Conservation (phyloP, 2,113 vertebrate genomes). For the Percina caprodes region DNA sequence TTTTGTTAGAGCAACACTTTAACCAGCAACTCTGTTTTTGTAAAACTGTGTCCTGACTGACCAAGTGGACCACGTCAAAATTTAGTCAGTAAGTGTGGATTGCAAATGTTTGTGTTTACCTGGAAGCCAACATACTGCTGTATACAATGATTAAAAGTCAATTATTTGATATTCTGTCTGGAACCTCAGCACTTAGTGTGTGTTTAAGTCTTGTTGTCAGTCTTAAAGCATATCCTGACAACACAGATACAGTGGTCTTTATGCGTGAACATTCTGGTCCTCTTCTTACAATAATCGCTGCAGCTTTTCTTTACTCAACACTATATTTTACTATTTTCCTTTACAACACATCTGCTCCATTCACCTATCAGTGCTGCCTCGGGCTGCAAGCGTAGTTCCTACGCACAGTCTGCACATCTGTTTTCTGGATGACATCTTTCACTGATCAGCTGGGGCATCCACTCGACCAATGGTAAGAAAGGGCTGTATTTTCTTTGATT, state of each 20-base stretch:
- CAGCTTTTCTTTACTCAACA: conserved; percentile 26
- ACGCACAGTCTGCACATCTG: conserved; percentile 69
- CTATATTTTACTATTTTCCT: conserved; percentile 38
- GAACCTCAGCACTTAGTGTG: background rate
- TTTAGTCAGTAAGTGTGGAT: background rate
- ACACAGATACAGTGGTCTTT: background rate
- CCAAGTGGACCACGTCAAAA: too few relatives aligned
- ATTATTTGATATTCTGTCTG: background rate
- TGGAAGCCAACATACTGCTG: background rate
- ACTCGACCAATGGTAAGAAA: conserved; percentile 52
- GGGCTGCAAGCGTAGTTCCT: conserved; percentile 32
- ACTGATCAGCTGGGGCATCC: conserved; percentile 72
- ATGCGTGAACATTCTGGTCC: background rate
- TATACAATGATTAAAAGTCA: background rate
- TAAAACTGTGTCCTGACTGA: too few relatives aligned
- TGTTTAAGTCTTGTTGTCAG: background rate
- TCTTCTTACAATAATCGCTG: conserved; percentile 1
- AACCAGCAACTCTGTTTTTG: background rate
- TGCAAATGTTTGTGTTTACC: background rate
- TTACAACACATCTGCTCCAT: conserved; percentile 53
- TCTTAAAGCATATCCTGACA: background rate
- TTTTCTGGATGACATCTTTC: conserved; percentile 74
- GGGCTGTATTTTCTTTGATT: conserved; percentile 66
- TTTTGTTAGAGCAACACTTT: background rate
- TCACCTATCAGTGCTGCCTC: conserved; percentile 59